These are phyloP conservation scores for Hyla sarda DNA, from an alignment of 2,113 vertebrate species.

Conservation along the genomic window DNA sequence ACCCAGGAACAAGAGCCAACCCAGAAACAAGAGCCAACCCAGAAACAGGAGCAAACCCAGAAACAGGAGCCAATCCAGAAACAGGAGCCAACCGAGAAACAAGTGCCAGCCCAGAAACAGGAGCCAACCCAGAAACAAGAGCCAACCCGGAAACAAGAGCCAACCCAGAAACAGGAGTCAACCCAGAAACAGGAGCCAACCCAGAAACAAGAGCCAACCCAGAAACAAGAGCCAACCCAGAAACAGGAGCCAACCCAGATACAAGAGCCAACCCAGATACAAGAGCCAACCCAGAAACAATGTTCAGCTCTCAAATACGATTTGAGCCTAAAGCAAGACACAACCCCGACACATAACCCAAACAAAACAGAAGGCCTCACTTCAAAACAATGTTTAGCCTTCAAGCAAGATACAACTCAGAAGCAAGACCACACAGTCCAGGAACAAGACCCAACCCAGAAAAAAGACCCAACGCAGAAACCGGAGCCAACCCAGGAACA, in stretches of 20 bases:
- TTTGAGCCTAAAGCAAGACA: too few species aligned
- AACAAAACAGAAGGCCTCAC: background rate
- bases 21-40: background rate
- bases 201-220: background rate
- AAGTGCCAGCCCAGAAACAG: background rate
- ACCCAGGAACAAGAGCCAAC: background rate
- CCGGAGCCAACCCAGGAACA: too few species aligned
- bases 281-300: background rate
- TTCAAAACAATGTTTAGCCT: too few species aligned
- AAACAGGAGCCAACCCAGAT: background rate
- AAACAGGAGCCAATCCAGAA: too few species aligned
- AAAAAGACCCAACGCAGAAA: too few species aligned
- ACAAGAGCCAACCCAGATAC: background rate
- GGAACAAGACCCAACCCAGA: too few species aligned
- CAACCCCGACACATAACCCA: too few species aligned
- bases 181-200: background rate
- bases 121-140: background rate
- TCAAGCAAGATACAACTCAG: too few species aligned
- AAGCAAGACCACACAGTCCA: too few species aligned
- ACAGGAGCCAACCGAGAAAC: too few species aligned
- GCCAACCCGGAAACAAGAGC: background rate
- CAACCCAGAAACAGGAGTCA: background rate
- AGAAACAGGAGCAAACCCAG: background rate
- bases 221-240: background rate
- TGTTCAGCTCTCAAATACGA: too few species aligned